Evolutionary conservation across 2,113 vertebrate species (phyloP).

Genomic region (Nestor notabilis): DNA sequence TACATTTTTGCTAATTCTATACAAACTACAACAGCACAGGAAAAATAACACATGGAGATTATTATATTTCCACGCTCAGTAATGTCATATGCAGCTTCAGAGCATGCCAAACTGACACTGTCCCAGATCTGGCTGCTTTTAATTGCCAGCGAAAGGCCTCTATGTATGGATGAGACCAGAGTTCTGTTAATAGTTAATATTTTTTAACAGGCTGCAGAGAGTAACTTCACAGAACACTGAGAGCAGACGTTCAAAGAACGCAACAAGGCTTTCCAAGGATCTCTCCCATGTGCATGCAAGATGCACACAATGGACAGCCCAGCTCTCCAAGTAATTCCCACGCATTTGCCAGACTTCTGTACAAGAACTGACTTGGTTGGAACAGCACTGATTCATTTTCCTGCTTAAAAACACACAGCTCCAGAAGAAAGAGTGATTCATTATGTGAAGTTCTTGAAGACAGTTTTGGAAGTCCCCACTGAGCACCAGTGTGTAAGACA

Average conservation of each 20-base stretch:
- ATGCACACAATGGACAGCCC: neutral
- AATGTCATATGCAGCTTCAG: neutral
- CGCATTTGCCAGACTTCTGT: neutral
- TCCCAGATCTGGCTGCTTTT: neutral
- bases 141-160: neutral
- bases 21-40: neutral
- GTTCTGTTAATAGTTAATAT: neutral
- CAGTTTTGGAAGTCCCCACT: neutral
- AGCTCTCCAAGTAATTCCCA: neutral
- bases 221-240: neutral
- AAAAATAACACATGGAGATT: neutral
- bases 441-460: neutral
- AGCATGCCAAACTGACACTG: neutral
- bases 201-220: neutral
- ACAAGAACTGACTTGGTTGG: neutral
- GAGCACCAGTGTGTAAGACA: neutral
- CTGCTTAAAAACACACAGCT: neutral
- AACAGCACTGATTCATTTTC: neutral
- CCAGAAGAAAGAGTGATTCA: neutral
- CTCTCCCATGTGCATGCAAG: neutral
- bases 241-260: neutral
- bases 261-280: neutral
- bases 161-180: neutral
- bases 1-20: neutral
- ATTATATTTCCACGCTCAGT: neutral